Conservation (phyloP, 37 sponge, comb jelly and placozoan species). For the Hexactinellida sp. region DNA sequence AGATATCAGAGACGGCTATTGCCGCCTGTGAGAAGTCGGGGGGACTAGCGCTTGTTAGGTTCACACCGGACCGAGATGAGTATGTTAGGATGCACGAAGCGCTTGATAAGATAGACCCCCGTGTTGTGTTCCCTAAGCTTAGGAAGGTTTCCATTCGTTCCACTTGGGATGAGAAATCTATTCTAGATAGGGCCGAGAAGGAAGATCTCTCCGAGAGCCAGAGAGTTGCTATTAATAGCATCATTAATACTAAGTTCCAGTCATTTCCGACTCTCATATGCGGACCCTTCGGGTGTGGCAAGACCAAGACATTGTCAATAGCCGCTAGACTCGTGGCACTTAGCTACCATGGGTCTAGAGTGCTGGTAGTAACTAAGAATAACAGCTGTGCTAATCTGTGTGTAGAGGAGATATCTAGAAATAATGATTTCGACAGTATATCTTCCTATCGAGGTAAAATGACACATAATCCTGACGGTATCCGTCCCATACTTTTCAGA, state of each 20-base stretch:
- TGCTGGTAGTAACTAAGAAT: background rate
- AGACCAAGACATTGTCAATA: background rate
- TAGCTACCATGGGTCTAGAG: background rate
- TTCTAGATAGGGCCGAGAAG: background rate
- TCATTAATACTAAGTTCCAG: background rate
- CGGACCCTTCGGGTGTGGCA: constrained; percentile 1
- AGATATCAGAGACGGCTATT: background rate
- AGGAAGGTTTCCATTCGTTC: background rate
- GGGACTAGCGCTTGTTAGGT: background rate
- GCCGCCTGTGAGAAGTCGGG: background rate
- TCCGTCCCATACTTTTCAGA: background rate
- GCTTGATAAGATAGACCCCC: background rate
- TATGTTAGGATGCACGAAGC: background rate
- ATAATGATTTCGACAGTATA: background rate
- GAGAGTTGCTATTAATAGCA: background rate
- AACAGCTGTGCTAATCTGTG: background rate
- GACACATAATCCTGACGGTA: no score
- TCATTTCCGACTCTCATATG: background rate
- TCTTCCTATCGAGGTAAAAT: background rate
- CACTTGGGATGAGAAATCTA: background rate
- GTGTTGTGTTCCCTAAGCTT: background rate
- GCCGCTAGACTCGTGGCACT: background rate
- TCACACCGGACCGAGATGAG: background rate
- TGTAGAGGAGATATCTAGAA: background rate
- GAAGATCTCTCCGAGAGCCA: background rate